These are phyloP conservation scores for Drosophila koepferae DNA, from an alignment of 2,888 invertebrate genomes.

Conservation along the genomic window DNA sequence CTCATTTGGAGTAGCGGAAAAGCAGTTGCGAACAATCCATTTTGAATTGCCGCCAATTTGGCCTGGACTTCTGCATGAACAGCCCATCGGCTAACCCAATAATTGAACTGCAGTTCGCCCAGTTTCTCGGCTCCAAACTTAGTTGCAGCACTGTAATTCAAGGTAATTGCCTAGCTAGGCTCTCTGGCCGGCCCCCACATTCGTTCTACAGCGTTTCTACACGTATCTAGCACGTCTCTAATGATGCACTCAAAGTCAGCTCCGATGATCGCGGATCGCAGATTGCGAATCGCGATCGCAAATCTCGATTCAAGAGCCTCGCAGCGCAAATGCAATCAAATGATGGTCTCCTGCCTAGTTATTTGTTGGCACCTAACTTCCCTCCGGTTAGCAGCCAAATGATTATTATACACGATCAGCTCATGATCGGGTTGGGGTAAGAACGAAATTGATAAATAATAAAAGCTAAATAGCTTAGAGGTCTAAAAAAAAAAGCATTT, in stretches of 20 bases:
- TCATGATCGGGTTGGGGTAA: constrained; percentile 33
- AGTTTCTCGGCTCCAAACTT: constrained; percentile 50
- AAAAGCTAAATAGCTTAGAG: constrained; percentile 13
- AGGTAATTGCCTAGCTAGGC: constrained; percentile 58
- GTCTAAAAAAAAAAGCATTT: constrained; percentile 4
- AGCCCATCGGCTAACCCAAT: constrained; percentile 52
- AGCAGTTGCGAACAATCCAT: constrained; percentile 3
- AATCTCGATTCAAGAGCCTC: constrained; percentile 17
- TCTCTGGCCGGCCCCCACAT: constrained; percentile 7
- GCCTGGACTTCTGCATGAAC: constrained; percentile 25
- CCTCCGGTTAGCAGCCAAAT: constrained; percentile 65
- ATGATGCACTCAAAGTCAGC: constrained; percentile 73
- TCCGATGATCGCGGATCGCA: constrained; percentile 9
- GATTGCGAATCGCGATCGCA: constrained; percentile 20
- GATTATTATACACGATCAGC: constrained; percentile 58
- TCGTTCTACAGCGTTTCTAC: constrained; percentile 16
- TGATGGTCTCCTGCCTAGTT: constrained; percentile 58
- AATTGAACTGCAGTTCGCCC: constrained; percentile 53
- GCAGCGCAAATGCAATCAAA: constrained; percentile 54
- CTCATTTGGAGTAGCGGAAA: constrained; percentile 20
- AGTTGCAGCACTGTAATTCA: constrained; percentile 68
- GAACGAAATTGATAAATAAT: constrained; percentile 48
- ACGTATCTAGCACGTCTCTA: constrained; percentile 75
- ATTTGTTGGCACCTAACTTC: constrained; percentile 76
- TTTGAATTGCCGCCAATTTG: constrained; percentile 59